These are phyloP conservation scores for Syngnathus rostellatus DNA, from an alignment of 2,797 vertebrate genomes.

Conservation along the genomic window DNA sequence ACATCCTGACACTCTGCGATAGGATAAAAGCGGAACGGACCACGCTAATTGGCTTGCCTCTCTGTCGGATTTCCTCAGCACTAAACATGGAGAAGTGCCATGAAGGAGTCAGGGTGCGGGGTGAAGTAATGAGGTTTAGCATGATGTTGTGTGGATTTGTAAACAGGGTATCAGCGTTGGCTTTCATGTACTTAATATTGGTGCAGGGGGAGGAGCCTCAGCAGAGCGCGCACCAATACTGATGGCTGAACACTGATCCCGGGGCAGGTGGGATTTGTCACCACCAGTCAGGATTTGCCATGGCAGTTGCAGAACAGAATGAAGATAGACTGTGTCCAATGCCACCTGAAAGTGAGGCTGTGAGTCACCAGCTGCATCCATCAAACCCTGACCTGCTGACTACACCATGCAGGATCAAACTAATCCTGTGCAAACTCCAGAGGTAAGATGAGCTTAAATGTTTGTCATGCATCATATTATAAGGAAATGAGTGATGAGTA, in stretches of 20 bases:
- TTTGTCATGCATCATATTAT: slow-evolving; percentile 4
- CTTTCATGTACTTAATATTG: slow-evolving; percentile 40
- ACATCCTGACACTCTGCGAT: slow-evolving; percentile 46
- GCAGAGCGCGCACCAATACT: slow-evolving; percentile 1
- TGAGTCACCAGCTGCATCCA: slow-evolving; percentile 29
- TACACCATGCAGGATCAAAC: slow-evolving; percentile 27
- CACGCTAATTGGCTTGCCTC: slow-evolving; percentile 59
- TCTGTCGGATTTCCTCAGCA: slow-evolving; percentile 47
- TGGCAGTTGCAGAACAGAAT: not conserved
- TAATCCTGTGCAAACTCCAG: slow-evolving; percentile 27
- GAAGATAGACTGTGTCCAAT: not conserved
- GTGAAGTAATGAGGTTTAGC: slow-evolving; percentile 1
- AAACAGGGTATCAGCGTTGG: slow-evolving; percentile 53
- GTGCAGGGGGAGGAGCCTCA: slow-evolving; percentile 23
- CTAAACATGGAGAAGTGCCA: slow-evolving; percentile 14
- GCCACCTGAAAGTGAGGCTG: slow-evolving; percentile 8
- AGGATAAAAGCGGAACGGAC: slow-evolving; percentile 54
- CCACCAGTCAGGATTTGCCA: slow-evolving; percentile 11
- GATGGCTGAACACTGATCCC: slow-evolving; percentile 32
- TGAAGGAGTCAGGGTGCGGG: not conserved
- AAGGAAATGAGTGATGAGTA: not conserved
- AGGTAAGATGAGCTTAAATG: not conserved
- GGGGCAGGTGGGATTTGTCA: slow-evolving; percentile 26
- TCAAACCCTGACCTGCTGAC: slow-evolving; percentile 35
- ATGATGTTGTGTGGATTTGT: slow-evolving; percentile 46